These are phyloP conservation scores for Camelus bactrianus DNA, from an alignment of 2,113 vertebrate genomes.

Conservation along the genomic window DNA sequence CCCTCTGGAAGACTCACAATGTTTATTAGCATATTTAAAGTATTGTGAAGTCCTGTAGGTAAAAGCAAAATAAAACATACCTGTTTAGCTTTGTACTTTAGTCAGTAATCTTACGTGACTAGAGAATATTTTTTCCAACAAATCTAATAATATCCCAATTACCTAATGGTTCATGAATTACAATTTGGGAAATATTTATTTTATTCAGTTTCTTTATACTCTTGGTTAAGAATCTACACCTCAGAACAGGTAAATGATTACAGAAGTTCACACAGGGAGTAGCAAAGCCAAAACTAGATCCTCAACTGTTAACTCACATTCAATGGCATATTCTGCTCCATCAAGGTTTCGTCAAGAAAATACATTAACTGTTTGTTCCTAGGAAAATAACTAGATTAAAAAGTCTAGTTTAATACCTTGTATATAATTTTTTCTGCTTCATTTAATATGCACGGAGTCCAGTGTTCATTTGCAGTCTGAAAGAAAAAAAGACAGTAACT, in stretches of 20 bases:
- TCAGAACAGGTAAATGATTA: background rate
- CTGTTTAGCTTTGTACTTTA: background rate
- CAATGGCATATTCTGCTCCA: background rate
- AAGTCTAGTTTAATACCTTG: conserved; percentile 90
- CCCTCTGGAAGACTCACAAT: background rate
- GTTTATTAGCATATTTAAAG: conserved; percentile 22
- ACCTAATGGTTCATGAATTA: background rate
- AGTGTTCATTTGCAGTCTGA: conserved; percentile 96
- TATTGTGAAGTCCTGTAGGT: background rate
- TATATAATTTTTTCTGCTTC: conserved; percentile 97
- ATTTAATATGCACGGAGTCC: conserved; percentile 95
- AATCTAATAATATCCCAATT: background rate
- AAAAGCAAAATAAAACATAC: conserved; percentile 33
- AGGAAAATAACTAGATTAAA: background rate
- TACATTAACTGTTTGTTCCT: background rate
- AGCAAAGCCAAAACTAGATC: background rate
- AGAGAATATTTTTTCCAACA: background rate
- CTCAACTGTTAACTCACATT: background rate
- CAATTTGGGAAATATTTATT: background rate
- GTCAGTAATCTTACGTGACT: background rate
- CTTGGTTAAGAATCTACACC: background rate
- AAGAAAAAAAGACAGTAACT: conserved; percentile 58
- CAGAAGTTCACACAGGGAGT: background rate
- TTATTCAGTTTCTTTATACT: conserved; percentile 2
- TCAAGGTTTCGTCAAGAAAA: background rate